Evolutionary conservation across 2,888 invertebrate genomes (phyloP).

Genomic region (Eristalis pertinax): DNA sequence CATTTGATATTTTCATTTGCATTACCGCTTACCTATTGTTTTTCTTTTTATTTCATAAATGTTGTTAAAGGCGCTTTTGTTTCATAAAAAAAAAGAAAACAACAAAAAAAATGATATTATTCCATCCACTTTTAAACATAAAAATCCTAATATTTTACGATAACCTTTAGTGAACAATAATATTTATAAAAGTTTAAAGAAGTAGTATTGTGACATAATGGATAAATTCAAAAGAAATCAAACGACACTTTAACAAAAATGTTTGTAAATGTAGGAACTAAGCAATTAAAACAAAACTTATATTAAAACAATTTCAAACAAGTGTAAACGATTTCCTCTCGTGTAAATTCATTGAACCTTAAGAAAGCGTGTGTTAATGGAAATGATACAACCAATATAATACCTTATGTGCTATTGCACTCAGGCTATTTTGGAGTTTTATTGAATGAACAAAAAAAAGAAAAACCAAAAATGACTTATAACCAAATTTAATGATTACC

Average conservation of each 20-base stretch:
- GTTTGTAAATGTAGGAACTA: constrained; percentile 59
- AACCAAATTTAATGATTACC: constrained; percentile 62
- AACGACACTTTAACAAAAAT: constrained; percentile 16
- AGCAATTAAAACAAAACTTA: constrained; percentile 53
- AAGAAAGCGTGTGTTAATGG: constrained; percentile 68
- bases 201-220: constrained; percentile 44
- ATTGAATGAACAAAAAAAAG: constrained; percentile 51
- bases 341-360: constrained; percentile 45
- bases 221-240: constrained; percentile 5
- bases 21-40: neutral
- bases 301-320: constrained; percentile 41
- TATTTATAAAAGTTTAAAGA: constrained; percentile 48
- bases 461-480: constrained; percentile 71
- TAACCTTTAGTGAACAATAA: constrained; percentile 73
- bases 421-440: constrained; percentile 64
- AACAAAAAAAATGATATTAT: constrained; percentile 59
- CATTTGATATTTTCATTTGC: constrained; percentile 32
- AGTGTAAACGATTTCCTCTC: constrained; percentile 67
- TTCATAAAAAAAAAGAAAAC: constrained; percentile 9
- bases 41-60: neutral
- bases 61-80: constrained; percentile 49
- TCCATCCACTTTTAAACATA: constrained; percentile 69
- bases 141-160: constrained; percentile 72
- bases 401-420: constrained; percentile 72
- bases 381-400: constrained; percentile 61